Conservation (phyloP, 2,888 invertebrate species). For the Amphimallon solstitiale region DNA sequence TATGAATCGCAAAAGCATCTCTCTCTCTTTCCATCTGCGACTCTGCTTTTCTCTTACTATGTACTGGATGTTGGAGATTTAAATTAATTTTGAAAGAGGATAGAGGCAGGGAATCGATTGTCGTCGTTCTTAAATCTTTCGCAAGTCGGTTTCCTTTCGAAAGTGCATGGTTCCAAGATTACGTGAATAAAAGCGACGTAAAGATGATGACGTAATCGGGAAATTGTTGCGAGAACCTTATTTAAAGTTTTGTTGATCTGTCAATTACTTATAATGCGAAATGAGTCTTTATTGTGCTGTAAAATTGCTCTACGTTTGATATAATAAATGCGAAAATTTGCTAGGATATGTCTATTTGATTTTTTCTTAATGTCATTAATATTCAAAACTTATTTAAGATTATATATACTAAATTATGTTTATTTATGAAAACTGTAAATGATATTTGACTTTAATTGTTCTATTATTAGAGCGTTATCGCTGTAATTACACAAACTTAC, state of each 20-base stretch:
- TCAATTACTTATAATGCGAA: constrained; percentile 4
- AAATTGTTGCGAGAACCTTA: constrained; percentile 9
- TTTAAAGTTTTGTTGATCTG: constrained; percentile 13
- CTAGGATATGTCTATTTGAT: too few relatives aligned
- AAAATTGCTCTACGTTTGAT: too few relatives aligned
- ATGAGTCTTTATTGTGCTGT: too few relatives aligned
- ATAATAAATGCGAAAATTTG: too few relatives aligned
- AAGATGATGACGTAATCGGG: constrained; percentile 24
- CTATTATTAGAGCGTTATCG: too few relatives aligned
- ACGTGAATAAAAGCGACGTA: background rate
- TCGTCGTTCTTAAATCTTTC: constrained; percentile 14
- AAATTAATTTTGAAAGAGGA: constrained; percentile 49
- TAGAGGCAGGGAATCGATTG: constrained; percentile 32
- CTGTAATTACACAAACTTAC: too few relatives aligned
- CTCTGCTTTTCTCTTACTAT: background rate
- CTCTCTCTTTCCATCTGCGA: background rate
- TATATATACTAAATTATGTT: too few relatives aligned
- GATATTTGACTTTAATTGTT: too few relatives aligned
- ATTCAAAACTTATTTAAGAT: too few relatives aligned
- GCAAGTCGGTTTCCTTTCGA: constrained; percentile 16
- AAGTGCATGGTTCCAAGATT: constrained; percentile 13
- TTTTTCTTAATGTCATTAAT: too few relatives aligned
- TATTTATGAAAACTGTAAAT: too few relatives aligned
- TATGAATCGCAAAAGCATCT: constrained; percentile 32
- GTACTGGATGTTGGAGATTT: constrained; percentile 43